Base-by-base conservation (phyloP, 1,140 invertebrate species). In the Cotesia chilonis region DNA sequence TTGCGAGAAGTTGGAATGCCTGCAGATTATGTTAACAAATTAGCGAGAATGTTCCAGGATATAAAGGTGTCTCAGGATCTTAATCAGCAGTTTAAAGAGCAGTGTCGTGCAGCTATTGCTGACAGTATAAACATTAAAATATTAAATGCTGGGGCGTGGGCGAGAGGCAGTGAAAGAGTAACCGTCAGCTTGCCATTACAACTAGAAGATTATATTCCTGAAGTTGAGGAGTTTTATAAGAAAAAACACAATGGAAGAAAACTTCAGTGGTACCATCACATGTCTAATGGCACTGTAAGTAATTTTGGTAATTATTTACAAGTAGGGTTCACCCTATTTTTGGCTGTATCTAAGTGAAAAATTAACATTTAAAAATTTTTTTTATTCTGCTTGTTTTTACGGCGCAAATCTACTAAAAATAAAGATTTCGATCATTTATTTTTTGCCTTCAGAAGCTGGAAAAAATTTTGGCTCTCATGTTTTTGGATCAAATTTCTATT, bases 261-360 rank as follows among this genome's bases (percentile, higher is more conserved):
- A 87, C 89, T 99, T 54, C 96, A 98, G 87, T 99, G 98, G 98
- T 98, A 99, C 86, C 97, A 99, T 89, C 97, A 99, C 79, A 99
- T 99, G 97, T 98, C 97, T 60, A 99, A 99, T 89, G 98, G 98
- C 78, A 97, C 96, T 41, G 90, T 92, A 88, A 4, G 68, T 66
- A 28, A 28, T 28, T 28, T 28, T 17, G 17, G 17, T 17, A 17
- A 17, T 17, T 17, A 17, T 17, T 17, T 17, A 17, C 17, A 17
- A 17, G 17, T 17, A 17, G 17, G 0, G 17, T 17, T 17, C 17
- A 17, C 17, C 17, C 17, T 17, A 17, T 17, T 17, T 17, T 17
- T 17, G 17, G 17, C 17, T 1, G 17, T 17, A 17, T 17, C 17
- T 17, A 17, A 0, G 17, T 17, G 17, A 17, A 17, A 17, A 17